Evolutionary conservation across 2,888 invertebrate genomes (phyloP).

Genomic region (Crepidodera aurea): DNA sequence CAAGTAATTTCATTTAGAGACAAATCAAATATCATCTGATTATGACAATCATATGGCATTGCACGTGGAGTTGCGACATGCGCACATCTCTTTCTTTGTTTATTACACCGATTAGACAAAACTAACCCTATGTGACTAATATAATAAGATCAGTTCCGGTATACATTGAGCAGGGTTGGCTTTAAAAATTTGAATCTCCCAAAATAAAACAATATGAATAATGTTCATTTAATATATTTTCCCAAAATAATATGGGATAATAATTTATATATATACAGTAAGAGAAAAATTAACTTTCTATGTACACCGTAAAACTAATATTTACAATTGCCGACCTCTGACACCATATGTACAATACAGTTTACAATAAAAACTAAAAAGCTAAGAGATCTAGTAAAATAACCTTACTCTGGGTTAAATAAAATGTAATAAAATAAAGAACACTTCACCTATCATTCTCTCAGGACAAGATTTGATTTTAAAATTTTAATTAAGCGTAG

Average conservation of each 20-base stretch:
- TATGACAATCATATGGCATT: conserved; percentile 23
- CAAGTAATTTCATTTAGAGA: conserved; percentile 8
- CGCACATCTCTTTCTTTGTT: not conserved
- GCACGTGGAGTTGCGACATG: not conserved
- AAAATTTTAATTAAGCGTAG: conserved; percentile 22
- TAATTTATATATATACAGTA: conserved; percentile 39
- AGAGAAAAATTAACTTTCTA: conserved; percentile 35
- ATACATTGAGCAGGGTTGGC: too few relatives aligned
- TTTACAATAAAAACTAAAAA: conserved; percentile 34
- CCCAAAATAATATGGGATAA: conserved; percentile 36
- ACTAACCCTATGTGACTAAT: not conserved
- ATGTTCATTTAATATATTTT: conserved; percentile 33
- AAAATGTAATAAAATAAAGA: conserved; percentile 10
- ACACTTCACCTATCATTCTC: conserved; percentile 12
- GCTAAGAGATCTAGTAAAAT: conserved; percentile 42
- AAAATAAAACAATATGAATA: conserved; percentile 2
- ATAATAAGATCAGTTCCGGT: too few relatives aligned
- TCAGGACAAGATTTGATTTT: conserved; percentile 15
- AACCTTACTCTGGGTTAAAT: conserved; percentile 26
- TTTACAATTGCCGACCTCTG: conserved; percentile 36
- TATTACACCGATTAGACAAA: not conserved
- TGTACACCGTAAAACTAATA: conserved; percentile 38
- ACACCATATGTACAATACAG: conserved; percentile 40
- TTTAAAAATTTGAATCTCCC: too few relatives aligned
- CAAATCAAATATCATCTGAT: not conserved